phyloP scores from a whole-genome alignment of 2,113 vertebrate species.

The Pachypanchax playfairii region DNA sequence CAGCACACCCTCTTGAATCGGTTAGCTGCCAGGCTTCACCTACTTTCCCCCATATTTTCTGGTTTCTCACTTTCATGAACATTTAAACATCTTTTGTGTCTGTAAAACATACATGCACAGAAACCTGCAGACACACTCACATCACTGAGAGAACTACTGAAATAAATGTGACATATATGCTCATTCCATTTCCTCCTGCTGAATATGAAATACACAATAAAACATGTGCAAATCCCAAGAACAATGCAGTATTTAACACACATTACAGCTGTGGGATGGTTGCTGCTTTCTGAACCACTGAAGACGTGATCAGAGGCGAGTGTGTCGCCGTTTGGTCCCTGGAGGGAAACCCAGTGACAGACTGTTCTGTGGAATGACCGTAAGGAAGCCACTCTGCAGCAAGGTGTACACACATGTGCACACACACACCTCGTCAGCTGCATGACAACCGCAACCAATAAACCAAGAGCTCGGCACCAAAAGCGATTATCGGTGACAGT shows the following conservation, averaged over 20 bases:
- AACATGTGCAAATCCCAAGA: constrained; percentile 10
- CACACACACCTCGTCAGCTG: constrained; percentile 45
- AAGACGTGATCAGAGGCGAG: constrained; percentile 59
- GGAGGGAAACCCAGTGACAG: constrained; percentile 39
- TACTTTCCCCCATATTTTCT: constrained; percentile 51
- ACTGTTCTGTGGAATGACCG: constrained; percentile 48
- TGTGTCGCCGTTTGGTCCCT: constrained; percentile 64
- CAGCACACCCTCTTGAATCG: constrained; percentile 18
- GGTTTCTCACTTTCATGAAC: constrained; percentile 59
- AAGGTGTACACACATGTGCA: constrained; percentile 7
- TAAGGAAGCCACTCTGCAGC: constrained; percentile 50
- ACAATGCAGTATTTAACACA: constrained; percentile 70
- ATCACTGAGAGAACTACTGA: no score
- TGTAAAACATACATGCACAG: background rate
- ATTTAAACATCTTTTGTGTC: constrained; percentile 7
- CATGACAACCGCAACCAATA: constrained; percentile 61
- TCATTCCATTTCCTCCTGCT: background rate
- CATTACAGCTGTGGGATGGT: constrained; percentile 55
- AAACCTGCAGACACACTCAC: constrained; percentile 23
- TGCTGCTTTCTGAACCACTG: constrained; percentile 52
- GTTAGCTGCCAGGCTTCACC: constrained; percentile 19
- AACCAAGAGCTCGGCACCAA: constrained; percentile 55
- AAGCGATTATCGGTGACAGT: constrained; percentile 61
- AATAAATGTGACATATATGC: no score
- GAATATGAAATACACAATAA: constrained; percentile 11